These are phyloP conservation scores for Latrodectus elegans DNA, from an alignment of 2,888 invertebrate species.

Conservation along the genomic window DNA sequence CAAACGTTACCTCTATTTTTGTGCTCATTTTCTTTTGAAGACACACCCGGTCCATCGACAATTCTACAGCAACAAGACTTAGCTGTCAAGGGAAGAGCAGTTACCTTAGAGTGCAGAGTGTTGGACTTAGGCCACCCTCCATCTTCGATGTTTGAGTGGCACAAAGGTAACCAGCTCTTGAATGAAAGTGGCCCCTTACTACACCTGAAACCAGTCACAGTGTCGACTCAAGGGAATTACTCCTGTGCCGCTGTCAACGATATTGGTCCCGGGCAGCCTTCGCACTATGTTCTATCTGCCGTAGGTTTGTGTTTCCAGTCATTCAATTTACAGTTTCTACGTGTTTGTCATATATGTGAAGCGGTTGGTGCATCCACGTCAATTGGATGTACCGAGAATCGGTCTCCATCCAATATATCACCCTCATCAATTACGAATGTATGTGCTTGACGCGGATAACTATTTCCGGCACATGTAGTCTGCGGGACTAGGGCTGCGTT, in stretches of 20 bases:
- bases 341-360: slow-evolving; percentile 22
- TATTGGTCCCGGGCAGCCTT: slow-evolving; percentile 85
- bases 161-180: slow-evolving; percentile 60
- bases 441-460: slow-evolving; percentile 8
- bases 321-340: slow-evolving; percentile 30
- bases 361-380: slow-evolving; percentile 9
- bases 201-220: slow-evolving; percentile 87
- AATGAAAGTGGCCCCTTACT: slow-evolving; percentile 49
- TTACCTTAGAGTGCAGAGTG: slow-evolving; percentile 89
- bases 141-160: slow-evolving; percentile 72
- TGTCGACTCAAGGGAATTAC: slow-evolving; percentile 91
- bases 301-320: slow-evolving; percentile 69
- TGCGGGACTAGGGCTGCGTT: neutral
- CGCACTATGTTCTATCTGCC: slow-evolving; percentile 77
- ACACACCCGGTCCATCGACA: slow-evolving; percentile 89
- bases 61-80: slow-evolving; percentile 82
- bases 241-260: slow-evolving; percentile 90
- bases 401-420: slow-evolving; percentile 18
- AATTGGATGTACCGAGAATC: slow-evolving; percentile 6
- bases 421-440: slow-evolving; percentile 20
- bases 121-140: slow-evolving; percentile 87
- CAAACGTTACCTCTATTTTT: too few relatives aligned
- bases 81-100: slow-evolving; percentile 87
- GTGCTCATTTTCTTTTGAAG: slow-evolving; percentile 75
- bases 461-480: slow-evolving; percentile 9